phyloP scores from a whole-genome alignment of 2,888 invertebrate genomes.

The Teleogryllus oceanicus region DNA sequence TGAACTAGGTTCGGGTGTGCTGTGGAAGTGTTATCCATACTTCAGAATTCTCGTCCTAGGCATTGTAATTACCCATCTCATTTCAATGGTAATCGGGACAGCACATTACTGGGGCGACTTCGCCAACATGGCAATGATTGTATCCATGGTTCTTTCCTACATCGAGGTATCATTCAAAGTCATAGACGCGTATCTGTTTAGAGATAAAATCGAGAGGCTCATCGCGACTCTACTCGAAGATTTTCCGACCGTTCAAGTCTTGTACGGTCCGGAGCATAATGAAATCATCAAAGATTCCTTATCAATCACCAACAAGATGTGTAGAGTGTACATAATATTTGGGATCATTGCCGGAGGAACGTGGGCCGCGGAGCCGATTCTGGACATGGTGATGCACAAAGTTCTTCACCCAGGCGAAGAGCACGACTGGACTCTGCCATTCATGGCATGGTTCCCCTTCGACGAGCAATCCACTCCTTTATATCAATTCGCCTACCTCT shows the following conservation, averaged over 20 bases:
- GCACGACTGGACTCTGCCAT: neutral
- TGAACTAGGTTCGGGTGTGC: neutral
- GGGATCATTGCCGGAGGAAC: neutral
- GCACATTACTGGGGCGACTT: neutral
- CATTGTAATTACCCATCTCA: neutral
- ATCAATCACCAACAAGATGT: neutral
- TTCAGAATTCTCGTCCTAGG: neutral
- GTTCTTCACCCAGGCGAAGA: neutral
- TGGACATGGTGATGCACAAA: neutral
- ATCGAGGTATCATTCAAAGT: slow-evolving; percentile 1
- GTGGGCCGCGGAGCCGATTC: neutral
- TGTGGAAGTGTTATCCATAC: neutral
- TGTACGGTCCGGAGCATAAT: neutral
- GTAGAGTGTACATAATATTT: neutral
- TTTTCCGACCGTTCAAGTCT: neutral
- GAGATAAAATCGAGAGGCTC: neutral
- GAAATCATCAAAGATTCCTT: neutral
- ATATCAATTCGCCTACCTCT: neutral
- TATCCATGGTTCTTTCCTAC: neutral
- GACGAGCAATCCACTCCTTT: neutral
- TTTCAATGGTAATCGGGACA: neutral
- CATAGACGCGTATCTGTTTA: neutral
- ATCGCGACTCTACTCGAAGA: neutral
- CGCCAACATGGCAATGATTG: neutral
- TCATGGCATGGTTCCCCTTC: neutral